Evolutionary conservation across 2,888 invertebrate genomes (phyloP), one percentile per base, ranked within the genome.

Genomic region (Drosophila vallismaia): DNA sequence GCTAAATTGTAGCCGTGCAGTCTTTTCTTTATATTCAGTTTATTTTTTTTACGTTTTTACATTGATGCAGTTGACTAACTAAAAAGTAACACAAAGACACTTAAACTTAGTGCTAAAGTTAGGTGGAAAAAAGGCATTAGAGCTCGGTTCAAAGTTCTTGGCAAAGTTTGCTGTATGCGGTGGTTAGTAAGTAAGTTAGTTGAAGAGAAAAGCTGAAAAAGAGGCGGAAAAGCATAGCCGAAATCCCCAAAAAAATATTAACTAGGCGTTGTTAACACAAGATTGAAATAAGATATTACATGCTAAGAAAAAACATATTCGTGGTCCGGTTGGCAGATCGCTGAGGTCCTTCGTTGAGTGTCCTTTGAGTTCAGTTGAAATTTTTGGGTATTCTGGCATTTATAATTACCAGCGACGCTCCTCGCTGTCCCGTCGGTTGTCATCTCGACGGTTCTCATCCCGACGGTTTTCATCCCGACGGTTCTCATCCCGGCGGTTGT

Each of bases 21-120:
- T 26, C 48, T 60, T 46, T 10, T 4, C 42, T 48, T 40, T 66
- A 54, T 57, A 56, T 62, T 66, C 8, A 28, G 38, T 44, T 59
- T 26, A 26, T 8, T 53, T 19, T 42, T n/a, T 3, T 44, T 62
- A 49, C 56, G 7, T 71, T 71, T 71, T 71, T 52, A 70, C 66
- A 62, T 74, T 53, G 63, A 77, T 79, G 86, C 83, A 73, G 66
- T 69, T 70, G 38, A 60, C 77, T 79, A 83, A 70, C 83, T 77
- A 79, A 33, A 38, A 58, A 76, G 74, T 71, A 55, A 66, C 19
- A 71, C 64, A 66, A 68, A 75, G 70, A 74, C 77, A 82, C 69
- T 76, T 78, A 73, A 60, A 59, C 82, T 82, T 71, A 82, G 29
- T 1, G 29, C 52, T 79, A 79, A 66, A 55, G 74, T 79, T 79